Conservation (phyloP, 2,888 invertebrate genomes). For the Spodoptera exigua region DNA sequence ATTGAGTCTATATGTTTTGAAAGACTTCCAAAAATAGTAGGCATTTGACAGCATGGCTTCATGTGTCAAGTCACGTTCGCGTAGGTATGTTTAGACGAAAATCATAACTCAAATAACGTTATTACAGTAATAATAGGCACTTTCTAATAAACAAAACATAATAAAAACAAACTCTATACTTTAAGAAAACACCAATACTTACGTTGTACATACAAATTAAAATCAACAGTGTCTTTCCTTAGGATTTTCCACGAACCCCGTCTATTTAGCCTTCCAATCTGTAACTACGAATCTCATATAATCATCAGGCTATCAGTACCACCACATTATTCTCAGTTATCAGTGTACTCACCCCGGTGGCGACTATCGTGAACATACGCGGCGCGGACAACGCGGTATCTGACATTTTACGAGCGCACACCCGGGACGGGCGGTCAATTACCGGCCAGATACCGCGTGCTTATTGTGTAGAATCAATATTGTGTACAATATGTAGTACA, state of each 20-base stretch:
- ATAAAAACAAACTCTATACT: too few species aligned
- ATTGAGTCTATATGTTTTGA: too few species aligned
- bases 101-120: too few species aligned
- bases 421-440: constrained; percentile 66
- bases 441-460: constrained; percentile 56
- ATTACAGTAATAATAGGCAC: too few species aligned
- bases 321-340: constrained; percentile 48
- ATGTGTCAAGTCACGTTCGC: too few species aligned
- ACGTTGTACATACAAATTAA: too few species aligned
- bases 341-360: constrained; percentile 58
- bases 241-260: constrained; percentile 1
- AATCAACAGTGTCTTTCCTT: not conserved
- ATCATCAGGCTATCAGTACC: constrained; percentile 50
- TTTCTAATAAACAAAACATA: too few species aligned
- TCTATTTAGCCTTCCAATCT: constrained; percentile 36
- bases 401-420: constrained; percentile 73
- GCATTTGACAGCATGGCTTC: too few species aligned
- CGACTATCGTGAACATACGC: constrained; percentile 64
- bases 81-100: too few species aligned
- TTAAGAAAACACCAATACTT: too few species aligned
- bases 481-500: constrained; percentile 32
- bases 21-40: too few species aligned
- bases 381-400: constrained; percentile 69
- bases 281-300: constrained; percentile 29
- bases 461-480: constrained; percentile 55